Conservation (phyloP, 2,888 invertebrate genomes). For the Drosophila barbarae region DNA sequence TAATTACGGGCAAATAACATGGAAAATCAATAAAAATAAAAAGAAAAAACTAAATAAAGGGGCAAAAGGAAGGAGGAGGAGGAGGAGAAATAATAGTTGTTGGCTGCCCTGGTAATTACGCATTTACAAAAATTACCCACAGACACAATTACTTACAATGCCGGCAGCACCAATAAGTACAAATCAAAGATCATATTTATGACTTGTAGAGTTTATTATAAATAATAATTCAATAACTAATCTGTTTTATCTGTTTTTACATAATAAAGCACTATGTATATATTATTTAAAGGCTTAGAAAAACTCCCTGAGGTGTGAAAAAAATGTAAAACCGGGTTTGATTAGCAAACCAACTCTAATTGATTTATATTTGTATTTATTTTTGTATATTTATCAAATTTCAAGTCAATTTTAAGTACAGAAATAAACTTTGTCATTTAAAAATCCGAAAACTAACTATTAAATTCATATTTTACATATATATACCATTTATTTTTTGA, state of each 20-base stretch:
- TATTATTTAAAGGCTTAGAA: not conserved
- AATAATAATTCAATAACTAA: not conserved
- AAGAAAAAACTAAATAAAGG: not conserved
- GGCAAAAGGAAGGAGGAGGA: not conserved
- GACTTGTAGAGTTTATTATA: too few species aligned
- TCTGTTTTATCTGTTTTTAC: not conserved
- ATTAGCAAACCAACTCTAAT: slow-evolving; percentile 3
- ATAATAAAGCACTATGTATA: not conserved
- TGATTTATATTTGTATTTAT: not conserved
- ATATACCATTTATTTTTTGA: not conserved
- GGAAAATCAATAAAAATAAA: slow-evolving; percentile 28
- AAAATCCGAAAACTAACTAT: not conserved
- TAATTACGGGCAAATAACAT: slow-evolving; percentile 46
- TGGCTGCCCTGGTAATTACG: slow-evolving; percentile 32
- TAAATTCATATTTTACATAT: not conserved
- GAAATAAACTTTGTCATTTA: not conserved
- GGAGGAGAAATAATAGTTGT: slow-evolving; percentile 9
- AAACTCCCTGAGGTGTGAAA: slow-evolving; percentile 2
- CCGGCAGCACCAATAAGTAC: not conserved
- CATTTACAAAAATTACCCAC: slow-evolving; percentile 30
- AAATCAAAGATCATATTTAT: not conserved
- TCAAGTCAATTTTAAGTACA: not conserved
- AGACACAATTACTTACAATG: slow-evolving; percentile 26
- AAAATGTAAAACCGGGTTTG: not conserved
- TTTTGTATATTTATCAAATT: not conserved